Base-by-base conservation (phyloP, 1,140 invertebrate genomes). In the Lutraria rhynchaena region DNA sequence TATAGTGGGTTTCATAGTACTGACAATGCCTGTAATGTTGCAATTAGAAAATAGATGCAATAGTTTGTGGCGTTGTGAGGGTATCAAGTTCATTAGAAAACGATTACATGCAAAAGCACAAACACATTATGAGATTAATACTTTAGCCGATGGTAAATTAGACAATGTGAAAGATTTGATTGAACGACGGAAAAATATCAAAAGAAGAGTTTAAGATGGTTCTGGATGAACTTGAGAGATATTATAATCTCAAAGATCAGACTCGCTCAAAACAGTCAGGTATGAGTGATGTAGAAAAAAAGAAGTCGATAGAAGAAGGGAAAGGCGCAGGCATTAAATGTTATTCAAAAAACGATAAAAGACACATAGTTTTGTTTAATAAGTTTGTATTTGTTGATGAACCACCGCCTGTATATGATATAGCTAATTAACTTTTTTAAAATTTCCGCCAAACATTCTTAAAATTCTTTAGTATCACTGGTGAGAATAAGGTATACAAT, bases 151-250 rank as follows among this genome's bases (percentile, higher is more conserved):
- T n/a, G 33, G 49, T 24, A 71, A 71, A 33, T 33, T 53, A 57
- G 55, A 71, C 44, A 71, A 51, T 55, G 49, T 71, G 24, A 71
- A 71, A 57, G 27, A 71, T 33, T 55, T 71, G 49, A 55, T 71
- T 71, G 31, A 17, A 57, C 22, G 69, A 71, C 37, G 69, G 69
- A 19, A 7, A 71, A 24, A 71, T 71, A 69, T 49, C 15, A 24
- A 41, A 69, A 22, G 3, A 24, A 49, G 37, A 49, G 29, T 69
- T 69, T 29, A 71, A 71, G 31, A 31, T 33, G 13, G 44, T 71
- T 35, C 31, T 71, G 27, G 29, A 37, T 55, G 65, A 69, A 49
- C 17, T 69, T 11, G 41, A 69, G 15, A 46, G 41, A 27, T 69
- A 35, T 61, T 7, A 29, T 61, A 33, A 35, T 31, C 33, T 15